Base-by-base conservation (phyloP, 2,888 invertebrate species). In the Amaurobius ferox region DNA sequence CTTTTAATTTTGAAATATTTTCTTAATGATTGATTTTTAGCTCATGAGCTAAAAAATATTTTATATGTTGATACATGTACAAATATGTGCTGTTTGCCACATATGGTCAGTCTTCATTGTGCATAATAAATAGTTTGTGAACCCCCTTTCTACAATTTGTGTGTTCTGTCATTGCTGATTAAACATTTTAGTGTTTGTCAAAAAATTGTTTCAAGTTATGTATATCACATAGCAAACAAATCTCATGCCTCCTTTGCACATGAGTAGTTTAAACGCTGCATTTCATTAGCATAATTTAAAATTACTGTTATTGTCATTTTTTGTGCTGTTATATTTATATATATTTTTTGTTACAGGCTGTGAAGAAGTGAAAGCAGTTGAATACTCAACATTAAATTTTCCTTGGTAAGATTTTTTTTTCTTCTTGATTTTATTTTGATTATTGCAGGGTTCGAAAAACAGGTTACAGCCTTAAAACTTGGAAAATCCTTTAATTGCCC, bases 1-100 rank as follows among this genome's bases (percentile, higher is more conserved):
- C 71, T 71, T 55, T 32, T 30, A 61, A 26, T 77, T 16, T 68
- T 6, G 23, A 23, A 55, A 55, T 11, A 16, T 44, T 44, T 44
- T 44, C 44, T 44, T 11, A 44, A n/a, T n/a, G n/a, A 55, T 1
- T 55, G 11, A 55, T 55, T 77, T 77, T 76, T 66, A 66, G 76
- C 66, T 39, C 30, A 23, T 23, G 1, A 23, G 23, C 23, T 23
- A 23, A 55, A 55, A 55, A 55, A 55, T 55, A 23, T 5, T 55
- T 55, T 55, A 23, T 55, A 55, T 3, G 3, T 55, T 55, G 55
- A 55, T 55, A 23, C 55, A 23, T 55, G 55, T 55, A 55, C 5
- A 23, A 23, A 55, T 55, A 23, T 55, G 55, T 55, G 55, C 55
- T 55, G 23, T 55, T 55, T 55, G 55, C 55, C 55, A 23, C 62